Evolutionary conservation across 1,140 invertebrate species (phyloP), one percentile per base, ranked within the genome.

Genomic region (Bacillus rossius): DNA sequence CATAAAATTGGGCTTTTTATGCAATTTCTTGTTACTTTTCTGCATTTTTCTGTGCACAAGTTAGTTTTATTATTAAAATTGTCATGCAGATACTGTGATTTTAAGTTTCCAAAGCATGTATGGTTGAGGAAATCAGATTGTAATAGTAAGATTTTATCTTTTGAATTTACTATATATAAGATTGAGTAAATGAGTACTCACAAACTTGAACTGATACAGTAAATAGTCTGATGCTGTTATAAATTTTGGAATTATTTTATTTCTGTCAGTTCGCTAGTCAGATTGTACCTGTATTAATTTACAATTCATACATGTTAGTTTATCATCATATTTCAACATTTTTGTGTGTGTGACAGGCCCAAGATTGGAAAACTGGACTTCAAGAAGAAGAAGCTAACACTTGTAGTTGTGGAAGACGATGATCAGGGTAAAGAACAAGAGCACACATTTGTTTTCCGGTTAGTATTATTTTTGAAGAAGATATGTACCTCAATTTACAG

Each of bases 381-480:
- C 65, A 97, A 98, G 72, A 94, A 93, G 70, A 98, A 97, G 74
- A 96, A 96, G 72, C 76, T 98, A 41, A 96, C 93, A 0, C 77
- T 99, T 42, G 88, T 96, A 51, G 95, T 98, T 7, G 93, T 96
- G 17, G 95, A 98, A 75, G 95, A 98, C 74, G 94, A 97, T 71
- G 95, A 98, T 67, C 91, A 94, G 71, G 92, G 92, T 0, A 76
- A 86, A 41, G 92, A 96, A 72, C 91, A 95, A 67, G 93, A 96
- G 69, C 92, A 96, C 68, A 95, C 92, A 1, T 96, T 96, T 73
- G 88, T 92, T 1, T 93, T 93, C 72, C 79, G 88, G 77, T 80
- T 65, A 65, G 41, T 38, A 49, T 34, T 34, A 38, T 26, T 37
- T 59, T 59, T 38, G 16, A 17, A 40, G 17, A 34, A 34, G 10